A percentile compares a stretch with the other conserved stretches of the same genome.
Conservation (phyloP, 2,888 invertebrate species). For the Coenonympha arcania region DNA sequence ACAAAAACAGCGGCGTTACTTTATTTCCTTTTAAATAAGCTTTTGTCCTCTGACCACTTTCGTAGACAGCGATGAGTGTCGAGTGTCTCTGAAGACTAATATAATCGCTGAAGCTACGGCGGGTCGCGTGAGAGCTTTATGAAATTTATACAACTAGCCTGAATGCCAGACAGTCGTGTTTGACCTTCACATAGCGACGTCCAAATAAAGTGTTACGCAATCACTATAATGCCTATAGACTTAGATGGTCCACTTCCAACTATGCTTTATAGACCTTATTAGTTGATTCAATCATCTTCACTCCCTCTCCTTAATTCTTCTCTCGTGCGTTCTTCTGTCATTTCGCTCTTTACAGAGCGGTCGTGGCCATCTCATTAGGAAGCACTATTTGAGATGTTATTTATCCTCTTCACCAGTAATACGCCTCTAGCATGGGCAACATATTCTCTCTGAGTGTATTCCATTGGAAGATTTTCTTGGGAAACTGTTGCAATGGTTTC, state of each 20-base stretch:
- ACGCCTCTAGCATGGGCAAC: too few relatives aligned
- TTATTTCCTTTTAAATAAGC: conserved; percentile 2
- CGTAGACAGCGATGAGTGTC: conserved; percentile 11
- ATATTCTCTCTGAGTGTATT: too few relatives aligned
- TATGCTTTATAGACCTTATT: not conserved
- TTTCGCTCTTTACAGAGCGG: too few relatives aligned
- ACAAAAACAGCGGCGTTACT: not conserved
- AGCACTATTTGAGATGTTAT: too few relatives aligned
- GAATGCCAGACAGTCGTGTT: conserved; percentile 13
- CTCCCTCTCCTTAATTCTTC: too few relatives aligned
- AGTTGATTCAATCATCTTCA: too few relatives aligned
- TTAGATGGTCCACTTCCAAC: not conserved
- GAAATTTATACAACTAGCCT: conserved; percentile 14
- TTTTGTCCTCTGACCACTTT: conserved; percentile 10
- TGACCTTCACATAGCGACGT: conserved; percentile 9
- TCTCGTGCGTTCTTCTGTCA: too few relatives aligned
- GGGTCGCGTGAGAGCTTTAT: conserved; percentile 17
- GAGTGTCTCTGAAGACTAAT: conserved; percentile 22
- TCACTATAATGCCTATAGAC: not conserved
- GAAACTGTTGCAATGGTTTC: too few relatives aligned
- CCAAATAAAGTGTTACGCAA: not conserved
- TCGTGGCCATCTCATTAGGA: too few relatives aligned
- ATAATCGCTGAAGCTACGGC: conserved; percentile 14
- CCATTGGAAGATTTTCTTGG: too few relatives aligned
- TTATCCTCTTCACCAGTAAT: too few relatives aligned